Percentiles rank a stretch among this genome's conserved stretches.
phyloP scores from a whole-genome alignment of 2,797 vertebrate genomes.

The Lepilemur septentrionalis region DNA sequence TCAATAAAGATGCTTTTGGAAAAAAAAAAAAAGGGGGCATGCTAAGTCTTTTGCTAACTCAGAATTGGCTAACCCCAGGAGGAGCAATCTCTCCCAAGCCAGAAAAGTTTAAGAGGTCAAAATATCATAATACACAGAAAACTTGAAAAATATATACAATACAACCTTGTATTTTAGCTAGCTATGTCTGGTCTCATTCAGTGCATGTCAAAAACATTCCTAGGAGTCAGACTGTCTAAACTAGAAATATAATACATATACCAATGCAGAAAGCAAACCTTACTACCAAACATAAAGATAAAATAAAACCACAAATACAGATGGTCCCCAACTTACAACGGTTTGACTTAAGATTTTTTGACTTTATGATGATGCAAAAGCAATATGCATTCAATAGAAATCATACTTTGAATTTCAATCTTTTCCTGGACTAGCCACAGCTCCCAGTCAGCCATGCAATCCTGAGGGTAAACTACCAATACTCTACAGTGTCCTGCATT shows the following conservation, averaged over 20 bases:
- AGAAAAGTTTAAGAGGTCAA: neutral
- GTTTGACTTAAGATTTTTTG: neutral
- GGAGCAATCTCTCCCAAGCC: neutral
- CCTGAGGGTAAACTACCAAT: neutral
- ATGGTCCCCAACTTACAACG: neutral
- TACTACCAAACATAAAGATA: neutral
- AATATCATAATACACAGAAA: neutral
- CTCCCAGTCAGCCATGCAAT: neutral
- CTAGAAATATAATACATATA: neutral
- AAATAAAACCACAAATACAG: conserved; percentile 20
- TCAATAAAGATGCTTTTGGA: too few species aligned
- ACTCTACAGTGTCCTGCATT: neutral
- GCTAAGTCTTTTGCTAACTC: neutral
- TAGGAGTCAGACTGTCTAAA: neutral
- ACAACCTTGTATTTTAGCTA: neutral
- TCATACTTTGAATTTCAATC: neutral
- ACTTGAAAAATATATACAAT: neutral
- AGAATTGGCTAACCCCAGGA: neutral
- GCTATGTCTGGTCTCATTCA: conserved; percentile 10
- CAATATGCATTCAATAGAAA: neutral
- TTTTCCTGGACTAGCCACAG: neutral
- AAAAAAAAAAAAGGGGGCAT: too few species aligned
- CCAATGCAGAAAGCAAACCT: neutral
- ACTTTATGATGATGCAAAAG: neutral
- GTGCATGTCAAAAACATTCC: conserved; percentile 4